These are phyloP conservation scores for Damaliscus lunatus DNA, from an alignment of 2,113 vertebrate genomes.

Conservation along the genomic window DNA sequence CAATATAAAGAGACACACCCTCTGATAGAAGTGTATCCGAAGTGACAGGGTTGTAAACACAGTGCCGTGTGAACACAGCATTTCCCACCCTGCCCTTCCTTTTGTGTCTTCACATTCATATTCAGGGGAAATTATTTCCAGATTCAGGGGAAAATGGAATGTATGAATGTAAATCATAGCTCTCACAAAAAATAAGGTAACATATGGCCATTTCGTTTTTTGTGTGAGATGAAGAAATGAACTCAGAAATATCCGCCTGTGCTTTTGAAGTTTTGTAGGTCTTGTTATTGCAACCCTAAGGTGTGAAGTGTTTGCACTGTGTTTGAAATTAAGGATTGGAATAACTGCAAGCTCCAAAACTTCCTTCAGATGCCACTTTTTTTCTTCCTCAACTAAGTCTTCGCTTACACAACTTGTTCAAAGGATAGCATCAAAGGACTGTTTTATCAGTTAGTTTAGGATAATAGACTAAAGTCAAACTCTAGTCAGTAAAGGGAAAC, in stretches of 20 bases:
- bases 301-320: conserved; percentile 63
- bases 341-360: conserved; percentile 71
- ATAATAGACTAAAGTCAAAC: conserved; percentile 79
- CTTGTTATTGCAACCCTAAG: conserved; percentile 45
- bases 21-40: not conserved
- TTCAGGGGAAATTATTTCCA: conserved; percentile 66
- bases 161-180: conserved; percentile 56
- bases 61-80: not conserved
- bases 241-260: not conserved
- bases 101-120: conserved; percentile 9
- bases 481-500: conserved; percentile 78
- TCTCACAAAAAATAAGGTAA: conserved; percentile 47
- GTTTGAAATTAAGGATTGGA: conserved; percentile 61
- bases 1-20: not conserved
- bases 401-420: conserved; percentile 74
- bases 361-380: conserved; percentile 65
- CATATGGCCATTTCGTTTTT: conserved; percentile 29
- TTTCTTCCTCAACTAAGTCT: conserved; percentile 66
- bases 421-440: conserved; percentile 81
- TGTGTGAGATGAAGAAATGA: not conserved
- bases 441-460: conserved; percentile 80
- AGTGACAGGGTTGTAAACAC: not conserved
- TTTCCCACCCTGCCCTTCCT: no score
- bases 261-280: conserved; percentile 51
- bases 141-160: conserved; percentile 53